These are phyloP conservation scores for Dicycla oo DNA, from an alignment of 2,888 invertebrate species.

Conservation along the genomic window DNA sequence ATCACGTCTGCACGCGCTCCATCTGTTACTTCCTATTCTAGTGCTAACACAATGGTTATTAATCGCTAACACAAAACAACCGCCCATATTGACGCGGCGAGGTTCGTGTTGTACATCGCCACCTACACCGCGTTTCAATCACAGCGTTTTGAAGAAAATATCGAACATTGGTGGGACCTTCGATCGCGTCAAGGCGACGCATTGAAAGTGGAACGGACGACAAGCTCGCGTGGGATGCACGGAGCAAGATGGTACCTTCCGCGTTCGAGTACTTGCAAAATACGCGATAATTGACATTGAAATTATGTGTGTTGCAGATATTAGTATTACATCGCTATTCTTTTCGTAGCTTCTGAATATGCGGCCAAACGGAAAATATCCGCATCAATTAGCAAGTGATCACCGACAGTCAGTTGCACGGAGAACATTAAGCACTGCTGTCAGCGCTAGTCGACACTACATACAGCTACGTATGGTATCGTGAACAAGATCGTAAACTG, in stretches of 20 bases:
- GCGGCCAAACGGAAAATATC: conserved; percentile 15
- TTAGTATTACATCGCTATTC: conserved; percentile 17
- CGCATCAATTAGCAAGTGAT: conserved; percentile 24
- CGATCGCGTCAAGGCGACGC: conserved; percentile 61
- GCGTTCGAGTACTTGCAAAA: conserved; percentile 33
- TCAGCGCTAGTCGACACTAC: conserved; percentile 4
- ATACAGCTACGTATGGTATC: background rate
- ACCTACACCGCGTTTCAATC: conserved; percentile 62
- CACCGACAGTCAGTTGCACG: conserved; percentile 15
- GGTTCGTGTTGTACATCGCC: conserved; percentile 50
- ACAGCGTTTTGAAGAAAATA: conserved; percentile 62
- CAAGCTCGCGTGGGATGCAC: conserved; percentile 57
- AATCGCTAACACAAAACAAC: conserved; percentile 50
- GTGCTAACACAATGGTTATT: conserved; percentile 56
- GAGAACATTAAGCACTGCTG: conserved; percentile 22
- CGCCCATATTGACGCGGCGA: conserved; percentile 53
- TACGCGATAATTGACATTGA: conserved; percentile 47
- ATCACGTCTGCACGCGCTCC: conserved; percentile 20
- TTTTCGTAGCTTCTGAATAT: background rate
- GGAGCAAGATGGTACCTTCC: conserved; percentile 63
- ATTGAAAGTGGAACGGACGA: conserved; percentile 64
- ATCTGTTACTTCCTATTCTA: conserved; percentile 57
- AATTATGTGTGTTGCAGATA: conserved; percentile 21
- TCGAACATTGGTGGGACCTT: conserved; percentile 62
- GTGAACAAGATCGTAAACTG: conserved; percentile 17